Conservation (phyloP, 1,140 invertebrate genomes). For the Apis mellifera region Amel_HAv3.1 CM009938.2:9595501-9596000, state of each 20-base stretch:
- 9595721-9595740: neutral
- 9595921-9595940: too few species aligned
- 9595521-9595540: constrained; percentile 14
- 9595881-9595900: too few species aligned
- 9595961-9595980: too few species aligned
- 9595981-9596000: too few species aligned
- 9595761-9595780: neutral
- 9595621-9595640: constrained; percentile 36
- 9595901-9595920: too few species aligned
- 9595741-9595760: neutral
- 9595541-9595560: constrained; percentile 48
- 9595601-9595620: constrained; percentile 30
- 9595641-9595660: constrained; percentile 17
- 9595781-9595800: too few species aligned
- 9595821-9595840: too few species aligned
- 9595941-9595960: too few species aligned
- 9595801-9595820: too few species aligned
- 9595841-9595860: too few species aligned
- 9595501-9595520: constrained; percentile 14
- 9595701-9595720: neutral
- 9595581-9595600: constrained; percentile 43
- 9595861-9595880: too few species aligned
- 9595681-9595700: neutral
- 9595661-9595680: constrained; percentile 12
- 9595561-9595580: constrained; percentile 46